Evolutionary conservation across 2,888 invertebrate genomes (phyloP), one percentile per base, ranked within the genome.

Genomic region (Suillia variegata): DNA sequence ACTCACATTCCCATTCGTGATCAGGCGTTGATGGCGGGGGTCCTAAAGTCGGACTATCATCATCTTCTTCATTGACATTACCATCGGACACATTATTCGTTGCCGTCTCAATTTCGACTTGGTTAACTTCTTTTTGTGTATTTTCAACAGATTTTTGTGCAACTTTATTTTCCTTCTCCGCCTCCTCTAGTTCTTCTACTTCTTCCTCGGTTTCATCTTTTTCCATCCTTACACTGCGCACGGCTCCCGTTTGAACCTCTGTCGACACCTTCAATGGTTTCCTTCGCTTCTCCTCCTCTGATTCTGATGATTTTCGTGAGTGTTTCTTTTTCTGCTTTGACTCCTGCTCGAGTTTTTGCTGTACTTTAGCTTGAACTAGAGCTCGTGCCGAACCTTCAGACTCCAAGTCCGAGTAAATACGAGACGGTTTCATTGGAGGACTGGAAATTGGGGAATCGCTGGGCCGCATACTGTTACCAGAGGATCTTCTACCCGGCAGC

Each of bases 1-100:
- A 93, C 74, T 93, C 92, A 79, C 95, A 96, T 65, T 92, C 88
- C 95, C 95, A 96, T 57, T 86, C 83, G 13, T 85, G 83, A 38
- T 80, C 82, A 0, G 88, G 87, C 13, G 85, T 84, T 1, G 84
- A 83, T 0, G 86, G 85, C 13, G 84, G 83, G 55, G 81, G 83
- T 2, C 81, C 80, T 10, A 80, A 62, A 10, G 66, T 62, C 22
- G 64, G 52, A 0, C 67, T 68, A 21, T 70, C 74, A 2, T 69
- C 68, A 1, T 64, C 69, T 10, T 65, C 65, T 3, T 54, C 52
- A 26, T 38, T 38, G 10, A 10, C 5, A 26, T 26, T 26, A 13
- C n/a, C 38, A 4, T 38, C n/a, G 3, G 6, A 8, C 10, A 13
- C 10, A 10, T 10, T n/a, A 4, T 10, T 5, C 38, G 15, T n/a